Evolutionary conservation across 2,797 vertebrate genomes (phyloP).

Genomic region (Hippocampus kuda): DNA sequence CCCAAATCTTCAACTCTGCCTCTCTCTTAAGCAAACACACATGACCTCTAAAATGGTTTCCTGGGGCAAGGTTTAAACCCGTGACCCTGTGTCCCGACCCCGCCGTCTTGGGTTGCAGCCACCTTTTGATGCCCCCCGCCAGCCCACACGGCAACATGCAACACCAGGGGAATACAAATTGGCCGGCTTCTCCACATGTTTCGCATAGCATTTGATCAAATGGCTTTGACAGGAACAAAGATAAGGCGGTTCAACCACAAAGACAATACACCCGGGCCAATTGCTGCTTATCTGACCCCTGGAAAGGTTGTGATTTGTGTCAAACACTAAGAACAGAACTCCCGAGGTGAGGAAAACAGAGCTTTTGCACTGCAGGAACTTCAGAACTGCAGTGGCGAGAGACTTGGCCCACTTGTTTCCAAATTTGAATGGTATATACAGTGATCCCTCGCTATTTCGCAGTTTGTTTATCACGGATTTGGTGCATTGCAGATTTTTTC

Average conservation of each 20-base stretch:
- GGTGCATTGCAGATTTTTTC: too few species aligned
- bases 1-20: conserved; percentile 49
- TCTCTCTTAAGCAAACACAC: conserved; percentile 61
- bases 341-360: neutral
- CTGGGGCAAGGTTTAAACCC: conserved; percentile 61
- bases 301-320: conserved; percentile 24
- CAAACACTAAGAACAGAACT: neutral
- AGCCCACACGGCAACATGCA: conserved; percentile 9
- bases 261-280: conserved; percentile 6
- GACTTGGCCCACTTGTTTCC: neutral
- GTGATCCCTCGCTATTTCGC: too few species aligned
- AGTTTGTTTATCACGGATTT: too few species aligned
- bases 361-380: neutral
- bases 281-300: conserved; percentile 13
- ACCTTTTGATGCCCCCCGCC: conserved; percentile 48
- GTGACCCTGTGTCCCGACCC: conserved; percentile 49
- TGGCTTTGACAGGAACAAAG: neutral
- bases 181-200: conserved; percentile 8
- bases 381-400: neutral
- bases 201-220: conserved; percentile 5
- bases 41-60: conserved; percentile 56
- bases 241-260: neutral
- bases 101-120: conserved; percentile 40
- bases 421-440: neutral
- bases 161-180: conserved; percentile 23